Evolutionary conservation across 2,888 invertebrate genomes (phyloP), one percentile per base, ranked within the genome.

Genomic region (Orchesellides sinensis): DNA sequence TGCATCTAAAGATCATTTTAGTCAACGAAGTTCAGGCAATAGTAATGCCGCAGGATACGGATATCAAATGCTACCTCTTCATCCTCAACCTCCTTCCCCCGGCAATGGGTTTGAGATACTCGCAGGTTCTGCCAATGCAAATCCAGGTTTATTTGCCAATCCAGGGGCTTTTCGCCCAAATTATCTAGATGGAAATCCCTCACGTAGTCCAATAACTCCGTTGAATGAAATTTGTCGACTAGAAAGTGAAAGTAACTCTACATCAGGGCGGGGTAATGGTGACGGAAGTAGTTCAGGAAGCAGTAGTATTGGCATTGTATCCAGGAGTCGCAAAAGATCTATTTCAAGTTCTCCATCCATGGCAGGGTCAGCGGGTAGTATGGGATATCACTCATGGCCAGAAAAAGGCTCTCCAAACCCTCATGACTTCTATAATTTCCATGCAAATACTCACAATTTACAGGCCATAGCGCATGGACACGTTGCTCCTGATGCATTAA

Each of bases 371-470:
- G 66, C 63, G 5, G 66, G 25, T 23, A 73, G 77, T 49, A 27
- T 79, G 10, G 86, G 86, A 4, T 86, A 86, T 52, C 86, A 86
- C 47, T 84, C 86, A 21, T 84, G 72, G 83, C 63, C 78, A 61
- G 85, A 85, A 5, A 85, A 86, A 47, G 65, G 78, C 6, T 79
- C 84, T 5, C 54, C 84, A 5, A 78, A 40, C 35, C 56, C 83
- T 19, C 83, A 79, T 12, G 83, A 83, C n/a, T 79, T 73, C 47
- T 83, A 68, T 56, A 61, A 32, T 27, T 79, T 63, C 63, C 79
- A 73, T 29, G 12, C 74, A 19, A 83, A 83, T 78, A 83, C 65
- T 78, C 83, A 79, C 21, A 40, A 23, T 21, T 14, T 70, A 19
- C 68, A 65, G 35, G 54, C 73, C 3, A 66, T 72, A 10, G 56